Evolutionary conservation across 1,140 invertebrate genomes (phyloP).

Genomic region (Cotesia vestalis): DNA sequence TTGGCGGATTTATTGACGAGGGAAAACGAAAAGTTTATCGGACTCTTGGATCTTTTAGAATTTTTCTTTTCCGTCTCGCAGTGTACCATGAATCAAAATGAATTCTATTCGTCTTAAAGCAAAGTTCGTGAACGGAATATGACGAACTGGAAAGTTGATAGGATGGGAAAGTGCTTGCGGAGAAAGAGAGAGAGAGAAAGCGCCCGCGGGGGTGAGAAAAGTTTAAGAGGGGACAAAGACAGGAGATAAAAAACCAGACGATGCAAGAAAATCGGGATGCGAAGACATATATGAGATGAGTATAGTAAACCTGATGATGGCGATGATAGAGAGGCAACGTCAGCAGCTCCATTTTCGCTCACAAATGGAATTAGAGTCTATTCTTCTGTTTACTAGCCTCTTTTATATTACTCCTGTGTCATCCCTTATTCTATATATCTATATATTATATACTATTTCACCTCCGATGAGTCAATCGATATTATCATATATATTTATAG

Average conservation of each 20-base stretch:
- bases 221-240: too few relatives aligned
- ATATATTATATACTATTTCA: too few relatives aligned
- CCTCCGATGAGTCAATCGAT: too few relatives aligned
- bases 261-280: slow-evolving; percentile 23
- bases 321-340: slow-evolving; percentile 37
- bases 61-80: too few relatives aligned
- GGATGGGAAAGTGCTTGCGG: neutral
- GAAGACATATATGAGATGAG: slow-evolving; percentile 32
- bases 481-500: too few relatives aligned
- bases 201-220: too few relatives aligned
- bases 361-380: slow-evolving; percentile 51
- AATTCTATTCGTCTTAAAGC: slow-evolving; percentile 32
- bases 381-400: slow-evolving; percentile 42
- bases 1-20: too few relatives aligned
- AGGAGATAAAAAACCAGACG: too few relatives aligned
- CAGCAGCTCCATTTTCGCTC: slow-evolving; percentile 49
- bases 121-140: slow-evolving; percentile 32
- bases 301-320: slow-evolving; percentile 37
- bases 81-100: slow-evolving; percentile 27
- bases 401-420: neutral
- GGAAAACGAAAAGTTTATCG: too few relatives aligned
- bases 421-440: too few relatives aligned
- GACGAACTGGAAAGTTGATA: slow-evolving; percentile 13
- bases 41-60: too few relatives aligned
- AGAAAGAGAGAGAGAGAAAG: too few relatives aligned